These are phyloP conservation scores for Buceros bicornis DNA, from an alignment of 2,797 vertebrate genomes.

Conservation along the genomic window DNA sequence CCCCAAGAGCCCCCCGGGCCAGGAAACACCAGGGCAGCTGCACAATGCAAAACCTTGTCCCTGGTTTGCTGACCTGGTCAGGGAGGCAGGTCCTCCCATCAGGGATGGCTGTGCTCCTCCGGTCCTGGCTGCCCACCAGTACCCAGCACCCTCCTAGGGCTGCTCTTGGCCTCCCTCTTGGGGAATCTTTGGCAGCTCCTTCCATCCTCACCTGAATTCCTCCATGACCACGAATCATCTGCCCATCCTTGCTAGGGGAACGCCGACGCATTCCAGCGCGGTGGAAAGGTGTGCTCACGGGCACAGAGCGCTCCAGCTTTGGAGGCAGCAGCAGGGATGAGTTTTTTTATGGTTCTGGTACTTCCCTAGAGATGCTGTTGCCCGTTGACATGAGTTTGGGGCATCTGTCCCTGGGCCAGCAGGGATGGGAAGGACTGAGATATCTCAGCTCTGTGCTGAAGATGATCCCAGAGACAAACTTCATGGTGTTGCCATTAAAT, in stretches of 20 bases:
- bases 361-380: background rate
- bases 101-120: background rate
- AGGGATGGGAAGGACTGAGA: background rate
- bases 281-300: background rate
- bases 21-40: background rate
- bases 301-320: background rate
- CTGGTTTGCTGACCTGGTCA: fast-evolving
- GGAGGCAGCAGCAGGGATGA: background rate
- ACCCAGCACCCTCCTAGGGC: background rate
- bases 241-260: background rate
- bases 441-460: background rate
- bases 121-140: background rate
- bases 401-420: too few relatives aligned
- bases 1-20: background rate
- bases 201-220: background rate
- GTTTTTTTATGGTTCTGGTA: background rate
- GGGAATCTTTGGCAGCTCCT: background rate
- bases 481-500: background rate
- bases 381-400: background rate
- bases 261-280: fast-evolving
- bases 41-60: background rate
- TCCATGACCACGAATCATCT: background rate
- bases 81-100: background rate
- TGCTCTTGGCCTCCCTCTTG: background rate
- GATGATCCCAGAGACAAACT: background rate